phyloP scores from a whole-genome alignment of 1,140 invertebrate species.

The Drosophila dunni region DNA sequence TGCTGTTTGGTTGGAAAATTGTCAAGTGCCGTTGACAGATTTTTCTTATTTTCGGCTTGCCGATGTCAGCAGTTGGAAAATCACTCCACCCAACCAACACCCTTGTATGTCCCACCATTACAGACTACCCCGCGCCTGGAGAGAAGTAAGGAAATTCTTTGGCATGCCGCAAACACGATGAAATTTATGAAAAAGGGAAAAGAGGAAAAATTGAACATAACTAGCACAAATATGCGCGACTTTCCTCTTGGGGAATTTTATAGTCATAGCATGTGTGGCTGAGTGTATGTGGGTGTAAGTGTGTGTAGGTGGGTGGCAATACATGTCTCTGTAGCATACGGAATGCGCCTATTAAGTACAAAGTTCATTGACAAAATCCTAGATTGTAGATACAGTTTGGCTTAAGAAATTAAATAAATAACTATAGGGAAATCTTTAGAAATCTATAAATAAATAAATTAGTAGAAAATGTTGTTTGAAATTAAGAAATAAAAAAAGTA shows the following conservation, averaged over 20 bases:
- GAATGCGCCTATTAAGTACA: conserved; percentile 2
- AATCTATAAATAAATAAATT: no score
- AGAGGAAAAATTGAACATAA: conserved; percentile 8
- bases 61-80: conserved; percentile 25
- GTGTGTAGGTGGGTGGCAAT: not conserved
- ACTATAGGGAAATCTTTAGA: not conserved
- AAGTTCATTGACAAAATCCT: not conserved
- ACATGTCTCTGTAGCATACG: conserved; percentile 4
- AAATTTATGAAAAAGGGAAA: conserved; percentile 58
- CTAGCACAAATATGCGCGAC: conserved; percentile 47
- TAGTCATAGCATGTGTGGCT: conserved; percentile 23
- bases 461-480: no score
- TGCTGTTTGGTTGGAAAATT: conserved; percentile 40
- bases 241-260: conserved; percentile 31
- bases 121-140: conserved; percentile 9
- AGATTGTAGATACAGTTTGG: not conserved
- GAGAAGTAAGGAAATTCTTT: conserved; percentile 13
- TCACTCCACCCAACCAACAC: not conserved
- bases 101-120: not conserved
- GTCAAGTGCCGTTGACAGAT: conserved; percentile 77
- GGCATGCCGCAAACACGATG: conserved; percentile 65
- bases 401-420: no score
- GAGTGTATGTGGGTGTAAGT: not conserved
- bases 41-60: conserved; percentile 73
- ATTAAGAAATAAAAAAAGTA: no score